phyloP scores from a whole-genome alignment of 2,888 invertebrate genomes.

The Axea sp. region DNA sequence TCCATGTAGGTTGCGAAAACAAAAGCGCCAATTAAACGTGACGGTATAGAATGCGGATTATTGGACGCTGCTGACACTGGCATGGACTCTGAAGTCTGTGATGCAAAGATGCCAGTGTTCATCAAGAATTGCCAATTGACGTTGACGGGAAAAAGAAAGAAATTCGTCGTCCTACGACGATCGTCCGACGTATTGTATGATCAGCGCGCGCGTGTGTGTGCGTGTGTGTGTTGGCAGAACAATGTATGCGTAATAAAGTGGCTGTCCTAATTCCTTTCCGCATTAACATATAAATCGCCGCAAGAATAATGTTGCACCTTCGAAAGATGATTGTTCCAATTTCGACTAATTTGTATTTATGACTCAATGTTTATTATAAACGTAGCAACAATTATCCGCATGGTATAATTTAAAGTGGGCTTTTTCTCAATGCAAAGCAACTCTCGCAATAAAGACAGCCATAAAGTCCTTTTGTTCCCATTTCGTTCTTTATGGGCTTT shows the following conservation, averaged over 20 bases:
- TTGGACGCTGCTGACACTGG: constrained; percentile 13
- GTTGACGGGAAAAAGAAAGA: constrained; percentile 11
- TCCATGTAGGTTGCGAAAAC: too few species aligned
- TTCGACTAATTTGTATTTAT: neutral
- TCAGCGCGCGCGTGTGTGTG: constrained; percentile 15
- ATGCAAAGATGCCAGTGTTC: constrained; percentile 26
- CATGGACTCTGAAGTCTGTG: constrained; percentile 25
- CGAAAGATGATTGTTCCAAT: constrained; percentile 30
- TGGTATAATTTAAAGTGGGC: neutral
- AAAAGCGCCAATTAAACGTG: constrained; percentile 27
- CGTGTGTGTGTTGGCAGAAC: constrained; percentile 39
- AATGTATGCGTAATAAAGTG: constrained; percentile 51
- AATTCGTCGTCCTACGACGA: constrained; percentile 49
- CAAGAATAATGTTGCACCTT: constrained; percentile 43
- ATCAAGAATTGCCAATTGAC: constrained; percentile 19
- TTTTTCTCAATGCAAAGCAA: constrained; percentile 19
- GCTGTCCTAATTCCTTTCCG: constrained; percentile 46
- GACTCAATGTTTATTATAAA: too few species aligned
- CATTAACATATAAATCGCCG: constrained; percentile 55
- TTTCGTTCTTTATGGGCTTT: constrained; percentile 4
- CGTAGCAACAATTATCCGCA: neutral
- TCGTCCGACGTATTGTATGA: constrained; percentile 34
- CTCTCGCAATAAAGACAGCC: constrained; percentile 20
- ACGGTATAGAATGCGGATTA: constrained; percentile 37
- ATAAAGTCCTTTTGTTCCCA: constrained; percentile 2